Evolutionary conservation across 1,140 invertebrate genomes (phyloP).

Genomic region (Apis cerana): DNA sequence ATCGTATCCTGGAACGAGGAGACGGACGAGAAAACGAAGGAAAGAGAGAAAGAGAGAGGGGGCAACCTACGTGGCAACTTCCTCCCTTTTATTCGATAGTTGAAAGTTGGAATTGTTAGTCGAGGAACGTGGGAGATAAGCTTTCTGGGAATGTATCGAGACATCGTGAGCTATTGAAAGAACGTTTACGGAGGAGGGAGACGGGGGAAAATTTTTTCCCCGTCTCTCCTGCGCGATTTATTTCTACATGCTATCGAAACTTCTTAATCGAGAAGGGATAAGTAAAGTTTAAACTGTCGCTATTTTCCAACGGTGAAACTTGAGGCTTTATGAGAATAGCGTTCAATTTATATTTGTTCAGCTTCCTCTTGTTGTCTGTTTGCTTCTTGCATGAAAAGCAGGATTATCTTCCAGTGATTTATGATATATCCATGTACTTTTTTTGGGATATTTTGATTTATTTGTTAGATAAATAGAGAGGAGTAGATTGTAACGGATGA

Average conservation of each 20-base stretch:
- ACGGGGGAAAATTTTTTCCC: slow-evolving; percentile 9
- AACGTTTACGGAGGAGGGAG: not conserved
- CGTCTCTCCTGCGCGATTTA: slow-evolving; percentile 8
- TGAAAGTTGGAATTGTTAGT: not conserved
- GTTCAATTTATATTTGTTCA: not conserved
- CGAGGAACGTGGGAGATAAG: slow-evolving; percentile 9
- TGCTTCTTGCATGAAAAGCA: no score
- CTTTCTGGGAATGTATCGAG: not conserved
- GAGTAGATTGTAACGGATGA: not conserved
- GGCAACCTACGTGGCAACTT: slow-evolving; percentile 24
- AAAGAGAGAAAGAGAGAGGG: not conserved
- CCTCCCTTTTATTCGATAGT: slow-evolving; percentile 21
- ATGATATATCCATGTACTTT: no score
- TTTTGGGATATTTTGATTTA: no score
- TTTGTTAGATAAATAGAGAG: no score
- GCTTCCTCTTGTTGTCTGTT: not conserved
- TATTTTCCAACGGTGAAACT: not conserved
- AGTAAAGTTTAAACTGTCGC: not conserved
- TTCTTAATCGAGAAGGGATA: slow-evolving; percentile 34
- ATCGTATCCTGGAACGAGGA: not conserved
- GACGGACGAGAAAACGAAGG: not conserved
- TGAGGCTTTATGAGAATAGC: not conserved
- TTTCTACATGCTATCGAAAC: slow-evolving; percentile 4
- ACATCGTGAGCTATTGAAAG: not conserved
- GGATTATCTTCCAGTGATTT: no score